Percentiles rank a stretch among this genome's conserved stretches.
Conservation (phyloP, 2,888 invertebrate genomes). For the Stenoptilia bipunctidactyla region DNA sequence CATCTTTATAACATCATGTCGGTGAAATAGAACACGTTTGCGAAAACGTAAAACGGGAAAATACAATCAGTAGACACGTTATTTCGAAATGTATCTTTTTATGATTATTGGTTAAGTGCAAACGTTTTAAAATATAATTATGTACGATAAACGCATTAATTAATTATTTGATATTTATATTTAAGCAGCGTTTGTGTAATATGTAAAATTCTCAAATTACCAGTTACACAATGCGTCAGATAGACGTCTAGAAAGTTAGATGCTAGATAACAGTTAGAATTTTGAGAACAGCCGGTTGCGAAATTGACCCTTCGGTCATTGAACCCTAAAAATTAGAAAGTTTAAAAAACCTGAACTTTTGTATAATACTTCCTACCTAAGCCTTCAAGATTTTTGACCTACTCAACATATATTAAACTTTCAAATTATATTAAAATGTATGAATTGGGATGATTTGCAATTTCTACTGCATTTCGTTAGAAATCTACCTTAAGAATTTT, state of each 20-base stretch:
- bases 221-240: not conserved
- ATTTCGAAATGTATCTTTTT: not conserved
- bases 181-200: not conserved
- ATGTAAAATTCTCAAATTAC: not conserved
- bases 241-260: not conserved
- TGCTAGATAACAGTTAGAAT: not conserved
- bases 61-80: not conserved
- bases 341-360: constrained; percentile 48
- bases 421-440: constrained; percentile 32
- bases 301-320: constrained; percentile 28
- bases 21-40: not conserved
- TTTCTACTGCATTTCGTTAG: too few relatives aligned
- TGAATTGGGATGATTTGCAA: not conserved
- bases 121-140: too few relatives aligned
- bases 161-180: too few relatives aligned
- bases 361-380: constrained; percentile 42
- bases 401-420: constrained; percentile 64
- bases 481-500: too few relatives aligned
- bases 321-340: constrained; percentile 68
- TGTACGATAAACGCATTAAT: too few relatives aligned
- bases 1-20: not conserved
- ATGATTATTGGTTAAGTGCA: not conserved
- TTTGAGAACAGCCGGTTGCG: constrained; percentile 5
- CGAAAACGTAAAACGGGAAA: constrained; percentile 1
- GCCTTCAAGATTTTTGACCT: constrained; percentile 45